Evolutionary conservation across 2,113 vertebrate genomes (phyloP), one percentile per base, ranked within the genome.

Genomic region (Pelodiscus sinensis): DNA sequence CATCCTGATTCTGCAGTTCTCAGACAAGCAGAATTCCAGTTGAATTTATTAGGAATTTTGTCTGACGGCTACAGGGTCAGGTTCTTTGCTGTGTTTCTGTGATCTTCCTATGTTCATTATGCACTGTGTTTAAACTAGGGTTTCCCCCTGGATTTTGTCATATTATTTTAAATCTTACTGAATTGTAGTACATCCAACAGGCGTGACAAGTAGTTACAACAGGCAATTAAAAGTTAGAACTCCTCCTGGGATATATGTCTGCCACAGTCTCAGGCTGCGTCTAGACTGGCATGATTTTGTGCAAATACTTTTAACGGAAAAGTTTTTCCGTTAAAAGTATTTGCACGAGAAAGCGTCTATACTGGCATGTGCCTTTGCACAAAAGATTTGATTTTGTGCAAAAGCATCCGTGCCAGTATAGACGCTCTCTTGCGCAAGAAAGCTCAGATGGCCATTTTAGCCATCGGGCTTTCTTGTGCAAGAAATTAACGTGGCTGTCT

Each of bases 11-110:
- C 77, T 79, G 24, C 10, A 79, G 77, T 79, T 44, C 15, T 38
- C 27, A 24, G 51, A 50, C 13, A 25, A 51, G 88, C 95, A 96
- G 92, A 79, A 86, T 92, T 92, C 68, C 55, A 50, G 79, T 88
- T 88, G 79, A 92, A 92, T 7, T 35, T 81, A 54, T 81, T 90
- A 50, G 79, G 79, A 77, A 88, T 92, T 95, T 92, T 91, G n/a
- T 25, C 52, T 2, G 2, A 82, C 85, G 54, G 52, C 88, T 87
- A 75, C 92, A 94, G 79, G n/a, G 92, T 93, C 55, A 86, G 80
- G 57, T 14, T 94, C 93, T 90, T 22, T 75, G 87, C 79, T 82
- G 82, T 77, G 77, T 82, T 82, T 91, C 78, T 87, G 52, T 81
- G 27, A 27, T 85, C 86, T 86, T 65, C 0, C 2, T 87, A 8